A percentile compares a stretch with the other conserved stretches of the same genome.
Conservation (phyloP, 2,888 invertebrate species). For the Andrena bicolor region DNA sequence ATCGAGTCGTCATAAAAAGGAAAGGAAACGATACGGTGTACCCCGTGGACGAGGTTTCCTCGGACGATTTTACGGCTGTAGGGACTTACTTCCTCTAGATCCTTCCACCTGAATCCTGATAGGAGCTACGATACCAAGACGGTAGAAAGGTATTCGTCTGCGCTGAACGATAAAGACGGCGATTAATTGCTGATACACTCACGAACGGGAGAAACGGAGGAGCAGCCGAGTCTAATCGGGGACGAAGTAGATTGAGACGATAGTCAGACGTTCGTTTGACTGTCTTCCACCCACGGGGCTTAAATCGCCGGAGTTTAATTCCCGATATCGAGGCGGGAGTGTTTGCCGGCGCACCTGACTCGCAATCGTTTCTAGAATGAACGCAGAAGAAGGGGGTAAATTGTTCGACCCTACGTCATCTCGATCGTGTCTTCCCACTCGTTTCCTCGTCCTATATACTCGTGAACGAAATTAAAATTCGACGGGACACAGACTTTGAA, state of each 20-base stretch:
- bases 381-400: neutral
- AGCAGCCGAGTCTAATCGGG: neutral
- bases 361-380: slow-evolving; percentile 14
- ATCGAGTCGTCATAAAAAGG: slow-evolving; percentile 1
- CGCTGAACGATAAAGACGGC: neutral
- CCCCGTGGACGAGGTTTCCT: slow-evolving; percentile 1
- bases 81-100: neutral
- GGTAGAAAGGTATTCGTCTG: neutral
- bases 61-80: neutral
- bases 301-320: neutral
- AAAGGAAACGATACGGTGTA: neutral
- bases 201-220: neutral
- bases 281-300: neutral
- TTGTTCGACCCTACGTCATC: neutral
- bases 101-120: neutral
- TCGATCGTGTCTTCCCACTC: neutral
- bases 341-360: slow-evolving; percentile 16
- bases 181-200: neutral
- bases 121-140: neutral
- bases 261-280: neutral
- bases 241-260: slow-evolving; percentile 1
- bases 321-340: neutral
- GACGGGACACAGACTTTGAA: neutral
- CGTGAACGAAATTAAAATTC: slow-evolving; percentile 1
- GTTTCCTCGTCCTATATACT: neutral